A percentile compares a stretch with the other conserved stretches of the same genome.
Conservation (phyloP, 2,113 vertebrate genomes). For the Mus musculus region GRCm39 chr9:9232501-9233000, state of each 20-base stretch:
- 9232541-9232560: too few species aligned
- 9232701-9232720: neutral
- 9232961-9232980: neutral
- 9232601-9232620: conserved; percentile 4
- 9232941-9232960: neutral
- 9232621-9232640: neutral
- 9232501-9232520: too few species aligned
- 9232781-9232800: neutral
- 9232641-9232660: conserved; percentile 15
- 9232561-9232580: neutral
- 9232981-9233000: neutral
- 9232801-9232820: neutral
- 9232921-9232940: neutral
- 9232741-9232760: neutral
- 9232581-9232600: neutral
- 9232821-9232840: neutral
- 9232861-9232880: neutral
- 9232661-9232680: neutral
- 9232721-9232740: neutral
- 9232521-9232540: too few species aligned
- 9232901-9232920: neutral
- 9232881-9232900: neutral
- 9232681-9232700: neutral
- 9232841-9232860: neutral
- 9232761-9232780: too few species aligned